Base-by-base conservation (phyloP, 1,140 invertebrate species). In the Agrilus planipennis region DNA sequence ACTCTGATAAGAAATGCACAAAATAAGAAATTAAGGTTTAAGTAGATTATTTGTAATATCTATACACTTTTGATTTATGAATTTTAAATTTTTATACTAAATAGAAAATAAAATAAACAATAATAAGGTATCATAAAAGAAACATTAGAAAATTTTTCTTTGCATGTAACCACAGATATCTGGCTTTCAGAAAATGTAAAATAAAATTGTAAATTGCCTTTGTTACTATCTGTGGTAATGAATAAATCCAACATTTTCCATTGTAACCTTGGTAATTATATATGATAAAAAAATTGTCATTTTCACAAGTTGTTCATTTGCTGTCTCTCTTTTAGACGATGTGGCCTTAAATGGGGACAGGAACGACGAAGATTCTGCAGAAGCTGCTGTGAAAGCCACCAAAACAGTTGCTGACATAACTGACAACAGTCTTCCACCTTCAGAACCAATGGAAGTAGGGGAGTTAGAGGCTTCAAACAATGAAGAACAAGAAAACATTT, bases 351-450 rank as follows among this genome's bases (percentile, higher is more conserved):
- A 40, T 22, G 49, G 39, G 9, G 32, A 41, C 18, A 29, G 37
- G n/a, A 22, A 34, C 15, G 36, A 51, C 4, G 52, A 48, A 39
- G 51, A n/a, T n/a, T n/a, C n/a, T n/a, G n/a, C n/a, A n/a, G n/a
- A n/a, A n/a, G n/a, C n/a, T n/a, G n/a, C n/a, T n/a, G n/a, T n/a
- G n/a, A n/a, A n/a, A n/a, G n/a, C n/a, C n/a, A n/a, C n/a, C n/a
- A n/a, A n/a, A n/a, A n/a, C n/a, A n/a, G n/a, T n/a, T n/a, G n/a
- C n/a, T n/a, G n/a, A n/a, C n/a, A n/a, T n/a, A n/a, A n/a, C n/a
- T n/a, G n/a, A n/a, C n/a, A n/a, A n/a, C n/a, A 32, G 15, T 4
- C 16, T 16, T 3, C 12, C 34, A 6, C 32, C n/a, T 39, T 20
- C 19, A n/a, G 28, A 28, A 32, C 22, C 25, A 20, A 15, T 50